phyloP scores from a whole-genome alignment of 64 coral and sea anemone species.

The Catalaphyllia jardinei region DNA sequence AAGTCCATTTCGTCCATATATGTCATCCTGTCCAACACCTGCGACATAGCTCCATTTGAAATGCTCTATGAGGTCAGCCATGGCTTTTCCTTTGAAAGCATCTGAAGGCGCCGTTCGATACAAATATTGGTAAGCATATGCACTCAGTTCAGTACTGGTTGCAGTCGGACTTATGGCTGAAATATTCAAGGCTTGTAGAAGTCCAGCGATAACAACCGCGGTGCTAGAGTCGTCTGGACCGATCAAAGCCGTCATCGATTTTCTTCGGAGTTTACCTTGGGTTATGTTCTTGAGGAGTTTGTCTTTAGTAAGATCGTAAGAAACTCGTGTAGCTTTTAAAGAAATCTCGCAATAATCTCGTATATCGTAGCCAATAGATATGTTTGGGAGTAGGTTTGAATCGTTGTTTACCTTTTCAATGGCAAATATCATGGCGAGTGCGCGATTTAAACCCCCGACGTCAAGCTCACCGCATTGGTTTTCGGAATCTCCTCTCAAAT shows the following conservation, averaged over 20 bases:
- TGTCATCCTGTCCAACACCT: conserved; percentile 49
- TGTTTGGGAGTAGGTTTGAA: background rate
- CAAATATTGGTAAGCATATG: conserved; percentile 33
- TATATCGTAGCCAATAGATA: conserved; percentile 47
- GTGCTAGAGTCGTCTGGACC: conserved; percentile 43
- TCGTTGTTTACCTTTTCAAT: conserved; percentile 47
- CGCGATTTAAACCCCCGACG: background rate
- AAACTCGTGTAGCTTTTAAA: background rate
- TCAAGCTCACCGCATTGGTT: background rate
- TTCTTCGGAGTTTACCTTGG: background rate
- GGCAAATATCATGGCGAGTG: conserved; percentile 15
- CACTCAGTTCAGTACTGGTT: conserved; percentile 10
- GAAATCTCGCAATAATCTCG: conserved; percentile 43
- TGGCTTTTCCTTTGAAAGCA: conserved; percentile 52
- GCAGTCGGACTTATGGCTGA: conserved; percentile 14
- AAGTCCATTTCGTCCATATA: conserved; percentile 58
- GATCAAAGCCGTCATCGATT: conserved; percentile 14
- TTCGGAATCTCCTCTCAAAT: background rate
- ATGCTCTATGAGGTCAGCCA: conserved; percentile 54
- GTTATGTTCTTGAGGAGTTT: background rate
- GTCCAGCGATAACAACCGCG: background rate
- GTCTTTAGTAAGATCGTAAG: conserved; percentile 39
- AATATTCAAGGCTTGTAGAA: conserved; percentile 6
- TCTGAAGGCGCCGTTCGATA: conserved; percentile 84
- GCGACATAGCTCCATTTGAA: conserved; percentile 75